Percentiles rank a stretch among this genome's conserved stretches.
phyloP scores from a whole-genome alignment of 2,888 invertebrate species.

The Drosophila niveifrons region DNA sequence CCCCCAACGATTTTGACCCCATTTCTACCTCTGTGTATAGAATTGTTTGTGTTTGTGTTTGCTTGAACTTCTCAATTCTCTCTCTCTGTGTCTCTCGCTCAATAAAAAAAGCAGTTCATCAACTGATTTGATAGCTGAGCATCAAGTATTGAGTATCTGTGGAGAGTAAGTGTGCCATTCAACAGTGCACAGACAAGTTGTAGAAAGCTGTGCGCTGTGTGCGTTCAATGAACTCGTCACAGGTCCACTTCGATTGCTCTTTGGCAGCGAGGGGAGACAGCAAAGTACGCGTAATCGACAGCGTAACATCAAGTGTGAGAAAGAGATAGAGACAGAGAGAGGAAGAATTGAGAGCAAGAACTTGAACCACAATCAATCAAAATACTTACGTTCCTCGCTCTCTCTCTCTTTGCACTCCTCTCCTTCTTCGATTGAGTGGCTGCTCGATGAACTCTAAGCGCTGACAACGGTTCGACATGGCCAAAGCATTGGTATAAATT shows the following conservation, averaged over 20 bases:
- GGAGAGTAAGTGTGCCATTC: constrained; percentile 46
- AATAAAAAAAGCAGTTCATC: constrained; percentile 34
- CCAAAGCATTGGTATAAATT: constrained; percentile 34
- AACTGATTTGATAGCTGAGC: constrained; percentile 50
- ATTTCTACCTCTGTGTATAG: neutral
- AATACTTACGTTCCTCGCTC: constrained; percentile 9
- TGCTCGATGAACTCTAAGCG: constrained; percentile 23
- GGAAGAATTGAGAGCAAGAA: neutral
- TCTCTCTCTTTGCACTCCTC: neutral
- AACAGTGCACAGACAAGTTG: constrained; percentile 32
- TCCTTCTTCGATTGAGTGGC: constrained; percentile 10
- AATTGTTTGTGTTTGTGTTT: neutral
- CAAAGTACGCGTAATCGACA: constrained; percentile 49
- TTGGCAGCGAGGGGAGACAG: constrained; percentile 10
- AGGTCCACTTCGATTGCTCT: constrained; percentile 26
- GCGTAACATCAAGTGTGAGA: constrained; percentile 42
- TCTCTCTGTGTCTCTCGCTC: neutral
- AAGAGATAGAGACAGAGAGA: constrained; percentile 3
- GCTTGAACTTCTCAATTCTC: neutral
- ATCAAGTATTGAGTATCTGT: constrained; percentile 10
- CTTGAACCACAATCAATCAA: constrained; percentile 44
- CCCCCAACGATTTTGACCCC: constrained; percentile 4
- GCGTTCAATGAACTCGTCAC: constrained; percentile 50
- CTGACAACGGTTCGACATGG: constrained; percentile 12
- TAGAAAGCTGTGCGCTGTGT: constrained; percentile 13